phyloP scores from a whole-genome alignment of 2,888 invertebrate species.

The Nemapogon koenigi region DNA sequence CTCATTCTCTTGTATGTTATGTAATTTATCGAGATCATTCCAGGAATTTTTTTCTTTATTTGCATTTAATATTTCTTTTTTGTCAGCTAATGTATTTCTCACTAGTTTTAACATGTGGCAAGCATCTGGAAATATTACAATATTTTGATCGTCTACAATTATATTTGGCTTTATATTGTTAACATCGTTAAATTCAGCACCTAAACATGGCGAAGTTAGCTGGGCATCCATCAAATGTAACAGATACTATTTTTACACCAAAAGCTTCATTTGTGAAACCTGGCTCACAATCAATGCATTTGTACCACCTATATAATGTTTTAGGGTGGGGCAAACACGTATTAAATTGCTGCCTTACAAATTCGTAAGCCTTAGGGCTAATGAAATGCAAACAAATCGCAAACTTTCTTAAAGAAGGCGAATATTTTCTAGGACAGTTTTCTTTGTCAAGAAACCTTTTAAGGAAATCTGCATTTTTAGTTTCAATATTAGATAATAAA shows the following conservation, averaged over 20 bases:
- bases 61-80: neutral
- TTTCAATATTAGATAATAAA: too few relatives aligned
- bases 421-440: neutral
- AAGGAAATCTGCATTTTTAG: neutral
- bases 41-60: neutral
- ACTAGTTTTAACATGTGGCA: neutral
- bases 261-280: neutral
- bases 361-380: neutral
- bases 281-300: too few relatives aligned
- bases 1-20: neutral
- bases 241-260: slow-evolving; percentile 12
- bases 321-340: neutral
- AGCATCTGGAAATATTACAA: neutral
- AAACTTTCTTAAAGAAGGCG: too few relatives aligned
- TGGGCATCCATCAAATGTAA: neutral
- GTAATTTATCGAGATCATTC: neutral
- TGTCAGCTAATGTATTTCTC: neutral
- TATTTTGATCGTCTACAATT: neutral
- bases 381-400: neutral
- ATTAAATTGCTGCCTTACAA: neutral
- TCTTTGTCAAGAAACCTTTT: neutral
- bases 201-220: neutral
- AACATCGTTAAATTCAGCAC: neutral
- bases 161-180: neutral
- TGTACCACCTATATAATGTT: neutral